These are phyloP conservation scores for Pyrocephalus nanus DNA, from an alignment of 2,797 vertebrate species.

Conservation along the genomic window DNA sequence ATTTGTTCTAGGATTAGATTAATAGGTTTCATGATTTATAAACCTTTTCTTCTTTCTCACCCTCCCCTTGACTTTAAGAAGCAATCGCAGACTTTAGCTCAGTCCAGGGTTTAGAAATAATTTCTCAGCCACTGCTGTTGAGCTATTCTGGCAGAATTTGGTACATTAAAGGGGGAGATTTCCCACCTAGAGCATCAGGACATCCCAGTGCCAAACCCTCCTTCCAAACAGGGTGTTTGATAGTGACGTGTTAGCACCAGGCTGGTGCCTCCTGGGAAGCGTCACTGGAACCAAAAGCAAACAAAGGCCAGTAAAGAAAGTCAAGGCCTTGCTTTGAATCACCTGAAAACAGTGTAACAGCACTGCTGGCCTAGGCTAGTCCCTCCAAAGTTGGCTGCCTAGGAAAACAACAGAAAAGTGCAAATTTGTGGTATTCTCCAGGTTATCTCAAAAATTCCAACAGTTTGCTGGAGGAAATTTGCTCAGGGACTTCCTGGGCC, in stretches of 20 bases:
- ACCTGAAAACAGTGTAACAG: not conserved
- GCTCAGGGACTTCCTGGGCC: not conserved
- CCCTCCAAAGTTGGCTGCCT: not conserved
- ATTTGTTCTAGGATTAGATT: slow-evolving; percentile 66
- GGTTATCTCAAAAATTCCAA: not conserved
- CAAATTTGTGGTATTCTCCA: not conserved
- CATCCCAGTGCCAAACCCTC: not conserved
- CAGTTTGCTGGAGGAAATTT: not conserved
- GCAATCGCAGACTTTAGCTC: not conserved
- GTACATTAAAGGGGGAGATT: not conserved
- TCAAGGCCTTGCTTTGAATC: not conserved
- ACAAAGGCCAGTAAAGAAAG: not conserved
- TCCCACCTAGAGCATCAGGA: not conserved
- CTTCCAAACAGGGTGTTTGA: not conserved
- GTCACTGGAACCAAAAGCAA: not conserved
- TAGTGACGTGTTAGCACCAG: not conserved
- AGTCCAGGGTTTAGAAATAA: not conserved
- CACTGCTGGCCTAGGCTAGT: not conserved
- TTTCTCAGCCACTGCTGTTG: not conserved
- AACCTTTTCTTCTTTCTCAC: slow-evolving; percentile 18
- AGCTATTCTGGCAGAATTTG: not conserved
- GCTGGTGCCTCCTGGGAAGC: not conserved
- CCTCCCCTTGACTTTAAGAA: slow-evolving; percentile 35
- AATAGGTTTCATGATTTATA: slow-evolving; percentile 41
- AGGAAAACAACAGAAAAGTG: not conserved